These are phyloP conservation scores for Xestia sexstrigata DNA, from an alignment of 2,888 invertebrate genomes.

Conservation along the genomic window DNA sequence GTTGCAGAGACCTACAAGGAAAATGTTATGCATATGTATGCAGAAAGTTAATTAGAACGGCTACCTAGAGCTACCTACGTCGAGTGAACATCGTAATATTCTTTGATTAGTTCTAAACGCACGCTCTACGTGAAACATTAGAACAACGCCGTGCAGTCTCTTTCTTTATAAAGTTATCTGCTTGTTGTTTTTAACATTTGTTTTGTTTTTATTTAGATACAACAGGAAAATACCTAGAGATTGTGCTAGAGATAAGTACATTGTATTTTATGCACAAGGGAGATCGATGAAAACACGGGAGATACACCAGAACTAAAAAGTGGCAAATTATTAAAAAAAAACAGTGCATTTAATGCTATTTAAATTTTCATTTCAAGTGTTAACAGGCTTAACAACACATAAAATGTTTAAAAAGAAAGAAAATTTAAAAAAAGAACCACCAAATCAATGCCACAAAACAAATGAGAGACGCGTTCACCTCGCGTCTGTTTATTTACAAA, in stretches of 20 bases:
- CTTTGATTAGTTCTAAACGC: slow-evolving; percentile 9
- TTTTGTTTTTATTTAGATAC: neutral
- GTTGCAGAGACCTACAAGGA: slow-evolving; percentile 28
- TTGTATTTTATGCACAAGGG: neutral
- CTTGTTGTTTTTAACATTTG: slow-evolving; percentile 6
- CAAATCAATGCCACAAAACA: slow-evolving; percentile 36
- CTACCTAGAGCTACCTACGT: neutral
- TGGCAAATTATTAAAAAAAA: neutral
- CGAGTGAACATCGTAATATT: neutral
- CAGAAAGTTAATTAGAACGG: slow-evolving; percentile 60
- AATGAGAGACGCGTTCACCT: slow-evolving; percentile 44
- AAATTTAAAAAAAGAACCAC: neutral
- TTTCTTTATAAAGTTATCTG: neutral
- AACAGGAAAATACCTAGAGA: neutral
- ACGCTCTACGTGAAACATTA: neutral
- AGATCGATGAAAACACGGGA: neutral
- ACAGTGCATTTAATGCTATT: neutral
- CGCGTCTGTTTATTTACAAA: slow-evolving; percentile 67
- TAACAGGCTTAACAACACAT: neutral
- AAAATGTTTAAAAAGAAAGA: neutral
- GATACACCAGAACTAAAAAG: neutral
- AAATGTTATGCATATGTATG: slow-evolving; percentile 51
- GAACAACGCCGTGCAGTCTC: neutral
- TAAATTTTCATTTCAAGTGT: neutral
- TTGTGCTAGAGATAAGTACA: neutral